Base-by-base conservation (phyloP, 1,140 invertebrate genomes). In the Musca vetustissima region DNA sequence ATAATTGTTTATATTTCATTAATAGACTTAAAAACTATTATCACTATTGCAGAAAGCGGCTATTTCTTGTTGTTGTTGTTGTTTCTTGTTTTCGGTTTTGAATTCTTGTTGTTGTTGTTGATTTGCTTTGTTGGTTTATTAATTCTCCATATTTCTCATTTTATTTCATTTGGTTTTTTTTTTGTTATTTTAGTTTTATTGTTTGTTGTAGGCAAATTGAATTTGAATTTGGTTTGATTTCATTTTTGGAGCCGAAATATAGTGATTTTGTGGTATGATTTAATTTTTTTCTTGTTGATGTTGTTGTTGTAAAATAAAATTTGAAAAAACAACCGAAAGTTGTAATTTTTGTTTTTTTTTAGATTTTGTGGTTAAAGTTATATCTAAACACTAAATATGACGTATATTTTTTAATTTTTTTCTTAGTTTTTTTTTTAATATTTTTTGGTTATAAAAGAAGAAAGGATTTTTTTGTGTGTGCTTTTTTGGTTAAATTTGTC, bases 21-120 rank as follows among this genome's bases (percentile, higher is more conserved):
- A 67, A 52, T 67, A 50, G 64, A 52, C 65, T 70, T 70, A 70
- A 81, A 74, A 81, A 81, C 79, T 81, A 81, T 81, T 81, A 81
- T 81, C 79, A 81, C 79, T 81, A 81, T 81, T 81, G 79, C 79
- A 81, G 79, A 81, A 79, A 75, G 77, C 79, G 78, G 78, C 74
- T 80, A 75, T 81, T 73, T 71, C 21, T 71, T 70, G 55, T 71
- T 68, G 49, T n/a, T n/a, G n/a, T n/a, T n/a, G n/a, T n/a, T 55
- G 49, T 55, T 71, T 57, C n/a, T n/a, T n/a, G n/a, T n/a, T n/a
- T 70, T 66, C n/a, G n/a, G 47, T 50, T n/a, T 64, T 64, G 59
- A 32, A 24, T 28, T 53, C 9, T 67, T 49, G 48, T 25, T 22
- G 28, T 70, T 68, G 19, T 70, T 68, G 53, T 53, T 55, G 49